A percentile compares a stretch with the other conserved stretches of the same genome.
These are phyloP conservation scores for Apostichopus californicus DNA, from an alignment of 35 echinoderm and acorn worm species.

Conservation along the genomic window DNA sequence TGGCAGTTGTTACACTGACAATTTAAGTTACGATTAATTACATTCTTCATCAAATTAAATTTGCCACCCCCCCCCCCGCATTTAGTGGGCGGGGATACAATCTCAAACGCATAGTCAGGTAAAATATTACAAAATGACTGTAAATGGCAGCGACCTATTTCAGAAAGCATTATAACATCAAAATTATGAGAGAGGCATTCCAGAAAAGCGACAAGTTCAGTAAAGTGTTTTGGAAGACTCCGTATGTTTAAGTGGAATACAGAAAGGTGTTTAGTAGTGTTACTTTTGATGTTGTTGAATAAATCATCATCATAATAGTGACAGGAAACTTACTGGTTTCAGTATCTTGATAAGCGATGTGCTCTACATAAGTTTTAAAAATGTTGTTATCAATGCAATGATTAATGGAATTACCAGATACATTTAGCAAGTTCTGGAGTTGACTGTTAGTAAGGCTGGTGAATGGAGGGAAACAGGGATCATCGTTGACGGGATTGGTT, in stretches of 20 bases:
- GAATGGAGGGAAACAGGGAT: neutral
- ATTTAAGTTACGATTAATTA: neutral
- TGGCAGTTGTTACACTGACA: too few relatives aligned
- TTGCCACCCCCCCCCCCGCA: neutral
- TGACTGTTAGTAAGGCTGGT: neutral
- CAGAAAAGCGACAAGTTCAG: slow-evolving; percentile 6
- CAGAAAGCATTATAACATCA: neutral
- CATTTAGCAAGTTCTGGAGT: neutral
- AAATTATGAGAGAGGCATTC: slow-evolving; percentile 21
- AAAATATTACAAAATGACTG: neutral
- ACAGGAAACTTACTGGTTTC: neutral
- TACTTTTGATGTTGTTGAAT: neutral
- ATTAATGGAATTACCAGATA: neutral
- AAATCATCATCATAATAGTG: slow-evolving; percentile 38
- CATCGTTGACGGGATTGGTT: neutral
- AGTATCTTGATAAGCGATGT: neutral
- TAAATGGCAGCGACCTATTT: too few relatives aligned
- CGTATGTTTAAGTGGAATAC: slow-evolving; percentile 4
- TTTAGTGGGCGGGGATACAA: too few relatives aligned
- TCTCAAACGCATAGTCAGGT: neutral
- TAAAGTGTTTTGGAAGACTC: neutral
- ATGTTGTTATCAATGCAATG: neutral
- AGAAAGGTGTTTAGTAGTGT: neutral
- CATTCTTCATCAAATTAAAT: neutral
- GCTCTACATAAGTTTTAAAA: neutral